Evolutionary conservation across 2,888 invertebrate genomes (phyloP).

Genomic region (Clostera curtula): DNA sequence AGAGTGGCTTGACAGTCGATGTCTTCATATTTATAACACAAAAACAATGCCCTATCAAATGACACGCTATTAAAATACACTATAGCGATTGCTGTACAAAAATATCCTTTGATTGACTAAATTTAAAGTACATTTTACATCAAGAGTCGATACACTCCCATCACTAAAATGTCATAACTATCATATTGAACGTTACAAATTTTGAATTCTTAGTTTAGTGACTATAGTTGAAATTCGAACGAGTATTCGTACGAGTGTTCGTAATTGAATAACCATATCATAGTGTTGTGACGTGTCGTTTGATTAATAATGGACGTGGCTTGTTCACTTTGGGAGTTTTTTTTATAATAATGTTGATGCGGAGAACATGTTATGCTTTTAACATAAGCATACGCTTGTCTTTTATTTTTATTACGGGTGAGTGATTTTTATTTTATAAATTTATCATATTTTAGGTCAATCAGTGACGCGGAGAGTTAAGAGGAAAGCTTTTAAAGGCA

Average conservation of each 20-base stretch:
- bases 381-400: conserved; percentile 27
- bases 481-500: not conserved
- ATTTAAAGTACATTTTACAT: conserved; percentile 23
- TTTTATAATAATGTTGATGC: conserved; percentile 49
- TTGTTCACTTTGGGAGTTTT: conserved; percentile 50
- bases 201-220: accelerated
- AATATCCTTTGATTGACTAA: conserved; percentile 6
- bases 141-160: conserved; percentile 11
- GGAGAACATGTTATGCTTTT: conserved; percentile 54
- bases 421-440: conserved; percentile 10
- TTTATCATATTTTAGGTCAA: conserved; percentile 1
- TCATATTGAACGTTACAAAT: conserved; percentile 4
- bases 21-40: conserved; percentile 62
- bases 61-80: conserved; percentile 50
- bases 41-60: conserved; percentile 64
- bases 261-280: conserved; percentile 68
- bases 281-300: conserved; percentile 69
- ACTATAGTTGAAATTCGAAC: conserved; percentile 16
- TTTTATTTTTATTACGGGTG: conserved; percentile 11
- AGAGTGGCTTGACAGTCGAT: conserved; percentile 52
- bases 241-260: conserved; percentile 34
- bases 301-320: conserved; percentile 71
- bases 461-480: not conserved
- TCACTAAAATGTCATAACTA: conserved; percentile 22
- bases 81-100: conserved; percentile 12